Evolutionary conservation across 2,113 vertebrate species (phyloP).

Genomic region (Chloroceryle aenea): DNA sequence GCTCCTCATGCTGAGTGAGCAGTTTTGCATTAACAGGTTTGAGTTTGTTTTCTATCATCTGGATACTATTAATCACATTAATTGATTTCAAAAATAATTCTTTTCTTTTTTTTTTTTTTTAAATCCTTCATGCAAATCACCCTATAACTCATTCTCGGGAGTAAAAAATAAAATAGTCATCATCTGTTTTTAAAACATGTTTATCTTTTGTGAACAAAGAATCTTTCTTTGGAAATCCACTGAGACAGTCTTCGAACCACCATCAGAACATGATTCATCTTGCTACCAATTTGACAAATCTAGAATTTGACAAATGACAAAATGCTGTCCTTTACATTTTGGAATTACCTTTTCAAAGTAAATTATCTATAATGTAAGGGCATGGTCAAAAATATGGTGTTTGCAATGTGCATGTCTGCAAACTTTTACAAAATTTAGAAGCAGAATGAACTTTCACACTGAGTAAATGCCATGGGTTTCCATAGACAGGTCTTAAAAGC

Average conservation of each 20-base stretch:
- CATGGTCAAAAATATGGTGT: neutral
- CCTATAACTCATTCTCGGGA: neutral
- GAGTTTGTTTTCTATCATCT: neutral
- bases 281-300: neutral
- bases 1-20: neutral
- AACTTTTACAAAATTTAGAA: neutral
- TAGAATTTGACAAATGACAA: neutral
- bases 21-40: neutral
- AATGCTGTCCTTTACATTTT: neutral
- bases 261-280: neutral
- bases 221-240: neutral
- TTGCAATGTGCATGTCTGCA: neutral
- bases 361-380: neutral
- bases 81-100: neutral
- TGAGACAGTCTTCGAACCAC: neutral
- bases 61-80: neutral
- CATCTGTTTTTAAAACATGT: neutral
- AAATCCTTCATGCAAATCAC: neutral
- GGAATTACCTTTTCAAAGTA: neutral
- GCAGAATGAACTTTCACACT: neutral
- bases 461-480: fast-evolving
- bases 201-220: neutral
- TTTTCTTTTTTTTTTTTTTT: neutral
- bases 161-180: neutral
- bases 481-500: neutral